Conservation (phyloP, 2,888 invertebrate genomes). For the Endomychus coccineus region DNA sequence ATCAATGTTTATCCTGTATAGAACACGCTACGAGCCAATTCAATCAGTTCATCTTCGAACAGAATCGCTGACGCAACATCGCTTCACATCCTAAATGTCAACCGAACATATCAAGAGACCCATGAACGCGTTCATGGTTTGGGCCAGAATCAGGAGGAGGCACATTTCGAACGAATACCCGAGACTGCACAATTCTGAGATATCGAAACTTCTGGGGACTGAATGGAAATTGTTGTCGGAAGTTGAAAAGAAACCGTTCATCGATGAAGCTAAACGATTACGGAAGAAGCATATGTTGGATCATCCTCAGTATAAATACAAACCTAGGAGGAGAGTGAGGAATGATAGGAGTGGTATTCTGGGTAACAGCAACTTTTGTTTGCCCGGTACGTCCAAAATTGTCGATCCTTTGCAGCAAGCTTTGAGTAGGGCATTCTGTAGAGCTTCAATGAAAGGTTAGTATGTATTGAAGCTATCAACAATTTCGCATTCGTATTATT, state of each 20-base stretch:
- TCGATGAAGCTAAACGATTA: slow-evolving; percentile 73
- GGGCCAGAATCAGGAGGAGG: slow-evolving; percentile 69
- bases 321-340: slow-evolving; percentile 40
- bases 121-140: slow-evolving; percentile 92
- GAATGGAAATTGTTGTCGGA: slow-evolving; percentile 81
- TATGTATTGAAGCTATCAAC: too few species aligned
- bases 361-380: too few species aligned
- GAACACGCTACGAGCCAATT: slow-evolving; percentile 33
- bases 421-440: too few species aligned
- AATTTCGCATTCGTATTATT: too few species aligned
- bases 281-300: slow-evolving; percentile 42
- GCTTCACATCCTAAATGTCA: slow-evolving; percentile 4
- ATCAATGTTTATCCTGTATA: slow-evolving; percentile 42
- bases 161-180: slow-evolving; percentile 80
- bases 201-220: slow-evolving; percentile 72
- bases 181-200: slow-evolving; percentile 69
- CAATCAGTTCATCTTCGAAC: slow-evolving; percentile 22
- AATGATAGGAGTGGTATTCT: too few species aligned
- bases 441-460: too few species aligned
- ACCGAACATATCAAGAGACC: slow-evolving; percentile 76
- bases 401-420: too few species aligned
- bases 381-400: too few species aligned
- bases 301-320: slow-evolving; percentile 42
- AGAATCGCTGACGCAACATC: slow-evolving; percentile 14
- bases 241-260: slow-evolving; percentile 74